Base-by-base conservation (phyloP, 2,113 vertebrate species). In the Muntiacus muntjak region DNA sequence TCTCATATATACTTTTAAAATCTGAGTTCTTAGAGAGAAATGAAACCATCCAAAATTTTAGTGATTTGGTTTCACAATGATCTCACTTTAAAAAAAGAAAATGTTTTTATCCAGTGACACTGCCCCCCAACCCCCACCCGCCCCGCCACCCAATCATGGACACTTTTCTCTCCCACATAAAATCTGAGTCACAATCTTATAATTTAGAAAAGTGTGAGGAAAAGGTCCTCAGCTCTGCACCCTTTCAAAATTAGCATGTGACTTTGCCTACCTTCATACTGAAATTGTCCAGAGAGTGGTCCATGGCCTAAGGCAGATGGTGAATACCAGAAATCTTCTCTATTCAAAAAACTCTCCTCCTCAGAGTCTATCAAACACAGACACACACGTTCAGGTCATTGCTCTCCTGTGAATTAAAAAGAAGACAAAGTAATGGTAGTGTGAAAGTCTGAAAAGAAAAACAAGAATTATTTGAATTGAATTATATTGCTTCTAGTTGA, bases 1-100 rank as follows among this genome's bases (percentile, higher is more conserved):
- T 98, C 98, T 98, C 97, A 97, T 97, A 95, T 98, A 93, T 50
- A 79, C 45, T 55, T 97, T 95, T 98, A 96, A 99, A 98, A 96
- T 97, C 93, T 97, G 89, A 97, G 87, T 92, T 96, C 62, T 76
- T 95, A 79, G 86, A 95, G 74, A 94, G 78, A 98, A 97, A 97
- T 96, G n/a, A 97, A 97, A 95, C 54, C 81, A 79, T 79, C 50
- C 57, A 88, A 67, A 43, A 93, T 60, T 96, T 97, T 95, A 85
- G 64, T 7, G 58, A 84, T 94, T 96, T 90, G 26, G 11, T 87
- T 81, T 96, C 83, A 96, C 1, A 97, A 89, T 85, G 47, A 89
- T 94, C 57, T 89, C 36, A 60, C 17, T 64, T 96, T 30, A 13
- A 89, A 84, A 89, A 89, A 96, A 79, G 83, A 97, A 89, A 95